Percentiles rank a stretch among this genome's conserved stretches.
phyloP scores from a whole-genome alignment of 2,888 invertebrate species.

The Azorinus chamasolen region DNA sequence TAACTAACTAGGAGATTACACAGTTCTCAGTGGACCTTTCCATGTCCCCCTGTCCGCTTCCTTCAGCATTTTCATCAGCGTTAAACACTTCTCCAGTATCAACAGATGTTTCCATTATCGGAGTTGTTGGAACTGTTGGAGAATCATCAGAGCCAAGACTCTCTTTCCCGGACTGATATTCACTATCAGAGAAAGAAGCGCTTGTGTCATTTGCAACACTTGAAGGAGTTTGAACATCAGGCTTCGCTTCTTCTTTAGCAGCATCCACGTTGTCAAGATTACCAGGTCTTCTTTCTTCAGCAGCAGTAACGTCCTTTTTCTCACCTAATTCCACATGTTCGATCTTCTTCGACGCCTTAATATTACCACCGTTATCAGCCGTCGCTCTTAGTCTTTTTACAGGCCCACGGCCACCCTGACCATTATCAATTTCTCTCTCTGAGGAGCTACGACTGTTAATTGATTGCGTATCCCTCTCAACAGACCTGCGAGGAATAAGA shows the following conservation, averaged over 20 bases:
- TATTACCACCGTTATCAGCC: too few species aligned
- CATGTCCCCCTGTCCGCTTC: neutral
- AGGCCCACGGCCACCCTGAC: too few species aligned
- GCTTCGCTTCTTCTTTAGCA: neutral
- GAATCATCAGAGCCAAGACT: slow-evolving; percentile 37
- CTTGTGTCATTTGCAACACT: slow-evolving; percentile 17
- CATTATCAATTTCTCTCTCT: too few species aligned
- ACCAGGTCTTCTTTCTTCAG: neutral
- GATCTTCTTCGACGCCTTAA: too few species aligned
- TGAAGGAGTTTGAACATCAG: slow-evolving; percentile 24
- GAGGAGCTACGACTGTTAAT: too few species aligned
- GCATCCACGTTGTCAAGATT: neutral
- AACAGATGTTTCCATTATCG: slow-evolving; percentile 48
- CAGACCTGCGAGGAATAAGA: too few species aligned
- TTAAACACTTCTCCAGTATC: slow-evolving; percentile 54
- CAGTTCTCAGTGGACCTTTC: slow-evolving; percentile 59
- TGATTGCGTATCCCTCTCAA: too few species aligned
- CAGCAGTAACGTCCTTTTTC: neutral
- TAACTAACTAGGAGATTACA: slow-evolving; percentile 32
- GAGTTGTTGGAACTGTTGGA: slow-evolving; percentile 3
- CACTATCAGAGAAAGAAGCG: slow-evolving; percentile 57
- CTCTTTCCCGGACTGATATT: slow-evolving; percentile 63
- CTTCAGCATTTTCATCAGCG: slow-evolving; percentile 6
- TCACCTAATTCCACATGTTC: too few species aligned
- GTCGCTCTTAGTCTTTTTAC: too few species aligned